These are phyloP conservation scores for Cryptophagus acutangulus DNA, from an alignment of 2,888 invertebrate species.

Conservation along the genomic window DNA sequence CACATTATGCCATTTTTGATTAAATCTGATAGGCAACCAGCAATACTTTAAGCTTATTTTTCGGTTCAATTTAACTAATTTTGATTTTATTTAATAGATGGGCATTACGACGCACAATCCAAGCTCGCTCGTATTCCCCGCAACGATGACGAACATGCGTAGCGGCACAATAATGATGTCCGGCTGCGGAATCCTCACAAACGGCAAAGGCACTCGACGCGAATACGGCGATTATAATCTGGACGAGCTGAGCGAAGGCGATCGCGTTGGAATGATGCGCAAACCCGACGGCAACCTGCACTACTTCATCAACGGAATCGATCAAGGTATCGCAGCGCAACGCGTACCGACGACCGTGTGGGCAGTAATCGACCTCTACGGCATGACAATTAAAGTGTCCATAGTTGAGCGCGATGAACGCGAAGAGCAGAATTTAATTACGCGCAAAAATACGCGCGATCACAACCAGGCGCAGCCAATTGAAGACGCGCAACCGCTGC, in stretches of 20 bases:
- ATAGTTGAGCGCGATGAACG: constrained; percentile 80
- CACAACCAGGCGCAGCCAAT: constrained; percentile 31
- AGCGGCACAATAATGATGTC: constrained; percentile 94
- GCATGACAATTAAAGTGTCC: constrained; percentile 87
- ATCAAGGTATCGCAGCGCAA: constrained; percentile 86
- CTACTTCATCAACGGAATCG: constrained; percentile 88
- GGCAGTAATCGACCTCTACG: constrained; percentile 94
- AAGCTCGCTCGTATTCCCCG: constrained; percentile 81
- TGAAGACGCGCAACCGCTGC: constrained; percentile 49
- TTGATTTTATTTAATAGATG: constrained; percentile 52
- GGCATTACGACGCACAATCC: constrained; percentile 94
- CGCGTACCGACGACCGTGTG: constrained; percentile 77
- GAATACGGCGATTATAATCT: constrained; percentile 93
- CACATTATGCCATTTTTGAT: no score
- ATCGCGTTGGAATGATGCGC: constrained; percentile 87
- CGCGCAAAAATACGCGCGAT: constrained; percentile 59
- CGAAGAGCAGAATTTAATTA: constrained; percentile 70
- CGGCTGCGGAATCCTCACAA: constrained; percentile 92
- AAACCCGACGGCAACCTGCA: constrained; percentile 80
- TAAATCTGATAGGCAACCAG: no score
- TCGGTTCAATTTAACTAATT: constrained; percentile 1
- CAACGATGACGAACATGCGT: constrained; percentile 96
- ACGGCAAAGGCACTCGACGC: constrained; percentile 88
- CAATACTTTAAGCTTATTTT: constrained; percentile 4
- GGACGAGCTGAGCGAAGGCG: constrained; percentile 89